Evolutionary conservation across 2,888 invertebrate genomes (phyloP).

Genomic region (Yponomeuta evonymella): DNA sequence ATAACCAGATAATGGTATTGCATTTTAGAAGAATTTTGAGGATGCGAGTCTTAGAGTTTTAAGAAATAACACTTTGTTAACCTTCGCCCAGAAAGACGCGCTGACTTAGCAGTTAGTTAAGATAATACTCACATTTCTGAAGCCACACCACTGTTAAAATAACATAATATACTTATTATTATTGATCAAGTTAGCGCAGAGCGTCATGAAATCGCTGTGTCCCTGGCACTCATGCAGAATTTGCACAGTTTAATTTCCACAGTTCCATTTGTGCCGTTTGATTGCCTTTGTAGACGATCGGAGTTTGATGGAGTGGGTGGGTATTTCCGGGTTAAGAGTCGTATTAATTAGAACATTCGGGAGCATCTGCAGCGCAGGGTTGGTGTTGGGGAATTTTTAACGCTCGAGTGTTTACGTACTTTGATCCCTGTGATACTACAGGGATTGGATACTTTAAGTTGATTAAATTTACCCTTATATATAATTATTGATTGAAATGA

Average conservation of each 20-base stretch:
- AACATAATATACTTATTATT: background rate
- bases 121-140: no score
- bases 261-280: constrained; percentile 57
- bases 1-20: no score
- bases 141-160: background rate
- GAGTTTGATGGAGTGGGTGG: constrained; percentile 68
- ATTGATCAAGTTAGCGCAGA: no score
- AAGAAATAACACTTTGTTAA: no score
- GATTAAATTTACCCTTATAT: background rate
- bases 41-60: no score
- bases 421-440: constrained; percentile 35
- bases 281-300: constrained; percentile 65
- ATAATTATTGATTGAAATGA: background rate
- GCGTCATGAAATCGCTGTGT: background rate
- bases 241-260: constrained; percentile 62
- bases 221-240: constrained; percentile 32
- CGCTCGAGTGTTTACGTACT: constrained; percentile 35
- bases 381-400: constrained; percentile 41
- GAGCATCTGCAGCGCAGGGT: constrained; percentile 17
- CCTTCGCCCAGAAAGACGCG: no score
- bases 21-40: no score
- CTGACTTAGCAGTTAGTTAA: no score
- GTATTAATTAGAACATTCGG: constrained; percentile 59
- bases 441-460: background rate
- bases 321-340: constrained; percentile 67